Conservation (phyloP, 2,797 vertebrate species). For the Miichthys miiuy region DNA sequence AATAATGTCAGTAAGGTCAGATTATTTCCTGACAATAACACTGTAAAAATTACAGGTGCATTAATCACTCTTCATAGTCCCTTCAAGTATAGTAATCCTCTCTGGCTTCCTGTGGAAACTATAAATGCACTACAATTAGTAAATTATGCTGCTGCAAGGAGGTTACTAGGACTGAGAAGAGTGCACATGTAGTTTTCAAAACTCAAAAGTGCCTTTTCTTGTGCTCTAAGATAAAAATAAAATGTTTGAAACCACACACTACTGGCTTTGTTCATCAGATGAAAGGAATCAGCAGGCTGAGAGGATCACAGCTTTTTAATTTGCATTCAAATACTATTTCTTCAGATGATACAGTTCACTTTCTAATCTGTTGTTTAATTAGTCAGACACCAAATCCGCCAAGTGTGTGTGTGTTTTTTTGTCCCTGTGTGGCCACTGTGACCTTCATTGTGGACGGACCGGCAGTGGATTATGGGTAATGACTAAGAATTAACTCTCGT, state of each 20-base stretch:
- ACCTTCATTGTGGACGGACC: conserved; percentile 23
- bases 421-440: conserved; percentile 29
- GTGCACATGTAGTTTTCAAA: not conserved
- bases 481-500: conserved; percentile 34
- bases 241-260: conserved; percentile 5
- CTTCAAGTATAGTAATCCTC: not conserved
- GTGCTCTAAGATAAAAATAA: not conserved
- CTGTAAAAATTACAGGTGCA: not conserved
- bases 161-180: not conserved
- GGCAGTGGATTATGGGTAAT: conserved; percentile 28
- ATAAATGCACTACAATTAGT: not conserved
- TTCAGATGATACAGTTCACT: conserved; percentile 14
- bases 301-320: conserved; percentile 51
- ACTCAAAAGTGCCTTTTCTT: not conserved
- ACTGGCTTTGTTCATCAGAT: conserved; percentile 35
- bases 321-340: conserved; percentile 31
- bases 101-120: not conserved
- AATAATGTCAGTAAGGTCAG: not conserved
- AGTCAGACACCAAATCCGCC: conserved; percentile 35
- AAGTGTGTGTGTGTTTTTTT: conserved; percentile 9
- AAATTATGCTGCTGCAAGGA: not conserved
- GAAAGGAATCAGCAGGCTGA: conserved; percentile 25
- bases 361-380: conserved; percentile 56
- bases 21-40: not conserved
- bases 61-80: not conserved